Evolutionary conservation across 2,113 vertebrate genomes (phyloP).

Genomic region (Psittacula cyanocephala): DNA sequence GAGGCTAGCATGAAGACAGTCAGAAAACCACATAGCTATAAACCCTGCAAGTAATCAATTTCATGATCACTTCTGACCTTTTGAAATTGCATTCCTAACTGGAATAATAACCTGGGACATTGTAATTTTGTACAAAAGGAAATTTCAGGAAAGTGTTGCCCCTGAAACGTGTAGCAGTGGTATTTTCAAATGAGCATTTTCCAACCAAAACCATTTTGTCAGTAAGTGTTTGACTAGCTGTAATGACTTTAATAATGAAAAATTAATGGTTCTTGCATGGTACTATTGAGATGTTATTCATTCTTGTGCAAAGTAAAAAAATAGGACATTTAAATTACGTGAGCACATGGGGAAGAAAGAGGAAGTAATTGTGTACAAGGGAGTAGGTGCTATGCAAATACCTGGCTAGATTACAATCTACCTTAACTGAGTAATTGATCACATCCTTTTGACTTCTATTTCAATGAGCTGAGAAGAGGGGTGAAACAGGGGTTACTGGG

Average conservation of each 20-base stretch:
- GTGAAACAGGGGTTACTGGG: neutral
- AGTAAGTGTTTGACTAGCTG: neutral
- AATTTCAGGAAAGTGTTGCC: neutral
- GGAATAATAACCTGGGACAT: neutral
- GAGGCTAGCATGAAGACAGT: neutral
- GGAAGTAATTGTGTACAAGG: neutral
- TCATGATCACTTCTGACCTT: neutral
- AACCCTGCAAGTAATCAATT: neutral
- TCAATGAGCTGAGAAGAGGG: neutral
- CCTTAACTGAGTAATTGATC: constrained; percentile 28
- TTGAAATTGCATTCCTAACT: neutral
- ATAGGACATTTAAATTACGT: neutral
- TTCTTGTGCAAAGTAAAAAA: neutral
- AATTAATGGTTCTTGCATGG: neutral
- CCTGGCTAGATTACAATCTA: constrained; percentile 37
- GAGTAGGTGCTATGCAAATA: constrained; percentile 24
- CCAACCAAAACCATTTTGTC: neutral
- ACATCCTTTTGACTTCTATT: constrained; percentile 25
- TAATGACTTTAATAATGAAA: neutral
- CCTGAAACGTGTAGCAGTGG: neutral
- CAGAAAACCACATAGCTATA: neutral
- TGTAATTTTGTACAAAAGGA: neutral
- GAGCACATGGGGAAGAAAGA: neutral
- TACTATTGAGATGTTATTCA: neutral
- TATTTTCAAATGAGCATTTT: neutral